Evolutionary conservation across 2,797 vertebrate species (phyloP).

Genomic region (Spizella passerina): DNA sequence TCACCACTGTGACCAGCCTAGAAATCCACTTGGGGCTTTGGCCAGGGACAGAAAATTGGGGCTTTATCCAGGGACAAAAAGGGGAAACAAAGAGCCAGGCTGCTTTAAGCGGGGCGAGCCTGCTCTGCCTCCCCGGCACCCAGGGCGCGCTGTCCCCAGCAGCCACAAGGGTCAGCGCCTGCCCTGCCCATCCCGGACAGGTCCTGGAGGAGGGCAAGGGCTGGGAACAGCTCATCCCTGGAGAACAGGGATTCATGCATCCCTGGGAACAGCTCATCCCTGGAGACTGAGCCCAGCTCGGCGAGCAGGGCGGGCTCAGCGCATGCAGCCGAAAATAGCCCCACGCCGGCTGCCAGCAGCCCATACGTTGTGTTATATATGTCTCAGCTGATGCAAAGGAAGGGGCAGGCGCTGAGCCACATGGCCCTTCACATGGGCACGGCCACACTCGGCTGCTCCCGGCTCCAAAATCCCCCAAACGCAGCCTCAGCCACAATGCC

Average conservation of each 20-base stretch:
- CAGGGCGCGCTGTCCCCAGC: neutral
- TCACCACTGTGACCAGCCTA: neutral
- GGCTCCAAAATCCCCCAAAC: accelerated
- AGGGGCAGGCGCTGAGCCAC: neutral
- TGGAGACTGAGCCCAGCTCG: neutral
- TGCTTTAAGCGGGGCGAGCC: neutral
- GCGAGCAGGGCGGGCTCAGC: neutral
- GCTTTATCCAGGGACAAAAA: neutral
- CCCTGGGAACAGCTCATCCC: neutral
- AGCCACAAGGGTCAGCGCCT: accelerated
- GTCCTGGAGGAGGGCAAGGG: neutral
- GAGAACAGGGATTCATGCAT: neutral
- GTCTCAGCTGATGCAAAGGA: neutral
- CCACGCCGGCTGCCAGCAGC: neutral
- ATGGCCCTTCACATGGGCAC: neutral
- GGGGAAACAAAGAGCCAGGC: neutral
- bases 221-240: neutral
- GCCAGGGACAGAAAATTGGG: too few relatives aligned
- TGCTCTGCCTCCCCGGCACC: accelerated
- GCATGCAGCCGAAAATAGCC: neutral
- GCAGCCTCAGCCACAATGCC: accelerated
- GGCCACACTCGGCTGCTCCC: neutral
- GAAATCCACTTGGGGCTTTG: neutral
- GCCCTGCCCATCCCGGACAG: neutral
- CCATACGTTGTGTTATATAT: neutral